Evolutionary conservation across 2,797 vertebrate species (phyloP).

Genomic region (Ambastaia sidthimunki): DNA sequence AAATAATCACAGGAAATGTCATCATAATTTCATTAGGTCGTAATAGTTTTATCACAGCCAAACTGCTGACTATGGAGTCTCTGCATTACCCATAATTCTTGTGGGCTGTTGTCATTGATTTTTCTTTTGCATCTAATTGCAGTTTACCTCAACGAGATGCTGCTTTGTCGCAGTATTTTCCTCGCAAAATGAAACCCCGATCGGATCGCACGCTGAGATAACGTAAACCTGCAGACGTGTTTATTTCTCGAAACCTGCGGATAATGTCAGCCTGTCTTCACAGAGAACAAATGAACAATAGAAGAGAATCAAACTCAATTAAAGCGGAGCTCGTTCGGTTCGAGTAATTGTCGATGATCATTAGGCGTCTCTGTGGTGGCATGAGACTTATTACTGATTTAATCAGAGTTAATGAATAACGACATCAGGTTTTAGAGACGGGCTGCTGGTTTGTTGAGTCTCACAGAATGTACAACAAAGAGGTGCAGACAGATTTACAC

Average conservation of each 20-base stretch:
- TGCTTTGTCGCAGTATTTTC: not conserved
- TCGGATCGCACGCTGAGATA: not conserved
- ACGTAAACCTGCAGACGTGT: not conserved
- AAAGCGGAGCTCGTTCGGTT: slow-evolving; percentile 42
- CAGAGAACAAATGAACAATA: not conserved
- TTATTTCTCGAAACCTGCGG: not conserved
- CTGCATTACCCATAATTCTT: not conserved
- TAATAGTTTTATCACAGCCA: not conserved
- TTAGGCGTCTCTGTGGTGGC: slow-evolving; percentile 26
- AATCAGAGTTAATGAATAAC: slow-evolving; percentile 50
- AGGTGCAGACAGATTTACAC: slow-evolving; percentile 33
- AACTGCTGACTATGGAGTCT: slow-evolving; percentile 2
- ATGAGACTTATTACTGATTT: slow-evolving; percentile 32
- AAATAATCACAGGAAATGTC: not conserved
- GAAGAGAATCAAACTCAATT: slow-evolving; percentile 41
- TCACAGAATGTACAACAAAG: slow-evolving; percentile 10
- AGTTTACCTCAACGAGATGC: slow-evolving; percentile 5
- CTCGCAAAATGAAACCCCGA: not conserved
- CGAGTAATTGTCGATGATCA: slow-evolving; percentile 39
- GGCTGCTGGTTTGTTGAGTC: slow-evolving; percentile 17
- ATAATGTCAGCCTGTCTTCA: not conserved
- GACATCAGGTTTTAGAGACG: slow-evolving; percentile 30
- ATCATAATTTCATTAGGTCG: not conserved
- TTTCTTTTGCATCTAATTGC: slow-evolving; percentile 18
- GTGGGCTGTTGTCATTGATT: not conserved